These are phyloP conservation scores for Drosophila melanogaster DNA, from an alignment of 1,140 invertebrate genomes.

Conservation along the genomic window Release_6_plus_ISO1_MT NT_033777.3:28615001-28615500, in stretches of 20 bases:
- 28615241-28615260: constrained; percentile 78
- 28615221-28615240: constrained; percentile 80
- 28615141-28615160: constrained; percentile 86
- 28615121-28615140: constrained; percentile 98
- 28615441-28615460: constrained; percentile 77
- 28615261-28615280: constrained; percentile 59
- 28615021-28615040: constrained; percentile 69
- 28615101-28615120: constrained; percentile 94
- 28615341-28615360: constrained; percentile 37
- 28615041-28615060: constrained; percentile 61
- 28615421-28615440: constrained; percentile 83
- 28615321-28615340: constrained; percentile 47
- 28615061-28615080: constrained; percentile 61
- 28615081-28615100: constrained; percentile 85
- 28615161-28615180: constrained; percentile 49
- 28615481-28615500: constrained; percentile 83
- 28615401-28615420: constrained; percentile 83
- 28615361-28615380: constrained; percentile 62
- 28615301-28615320: constrained; percentile 57
- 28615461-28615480: constrained; percentile 84
- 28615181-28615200: constrained; percentile 27
- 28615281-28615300: constrained; percentile 26
- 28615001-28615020: constrained; percentile 74
- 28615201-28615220: constrained; percentile 80
- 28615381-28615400: constrained; percentile 83